Base-by-base conservation (phyloP, 1,140 invertebrate genomes). In the Magallana ariakensis region DNA sequence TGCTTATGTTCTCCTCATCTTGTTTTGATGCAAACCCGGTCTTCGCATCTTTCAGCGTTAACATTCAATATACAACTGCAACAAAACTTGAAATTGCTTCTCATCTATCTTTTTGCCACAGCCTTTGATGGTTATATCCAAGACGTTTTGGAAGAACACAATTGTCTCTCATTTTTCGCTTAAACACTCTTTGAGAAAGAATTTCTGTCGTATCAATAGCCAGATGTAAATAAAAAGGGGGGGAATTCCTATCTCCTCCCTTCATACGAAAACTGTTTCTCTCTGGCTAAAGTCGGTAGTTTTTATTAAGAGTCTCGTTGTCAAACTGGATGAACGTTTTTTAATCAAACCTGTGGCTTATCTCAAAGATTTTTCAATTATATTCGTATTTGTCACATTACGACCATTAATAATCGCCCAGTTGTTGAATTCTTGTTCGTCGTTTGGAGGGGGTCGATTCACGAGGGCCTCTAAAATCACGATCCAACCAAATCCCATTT, bases 351-450 rank as follows among this genome's bases (percentile, higher is more conserved):
- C 22, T 75, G 66, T 75, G 66, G 66, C 66, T 75, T 75, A 75
- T 75, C 66, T 75, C 22, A 22, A 75, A 75, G 22, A 70, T 26
- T 26, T 26, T 75, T 75, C 66, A 75, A 75, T 75, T 75, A 75
- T 75, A 75, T 75, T 75, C 66, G 66, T 75, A 75, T 75, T 75
- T 75, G 66, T 75, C 66, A 75, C 66, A 75, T 75, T 75, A 75
- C 66, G 13, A 75, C 66, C 66, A 75, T 75, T 22, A 75, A 75
- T 75, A 75, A 75, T 75, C 66, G 66, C 66, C 66, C 66, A 75
- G 66, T 75, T 75, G 66, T 75, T 75, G 66, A 75, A 33, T 26
- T 75, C 66, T 26, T 26, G 22, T 75, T 11, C 22, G 66, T 26
- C 66, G 33, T 75, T 26, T 75, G 22, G 33, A 75, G 66, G 33